Base-by-base conservation (phyloP, 2,888 invertebrate species). In the Melanotus villosus region DNA sequence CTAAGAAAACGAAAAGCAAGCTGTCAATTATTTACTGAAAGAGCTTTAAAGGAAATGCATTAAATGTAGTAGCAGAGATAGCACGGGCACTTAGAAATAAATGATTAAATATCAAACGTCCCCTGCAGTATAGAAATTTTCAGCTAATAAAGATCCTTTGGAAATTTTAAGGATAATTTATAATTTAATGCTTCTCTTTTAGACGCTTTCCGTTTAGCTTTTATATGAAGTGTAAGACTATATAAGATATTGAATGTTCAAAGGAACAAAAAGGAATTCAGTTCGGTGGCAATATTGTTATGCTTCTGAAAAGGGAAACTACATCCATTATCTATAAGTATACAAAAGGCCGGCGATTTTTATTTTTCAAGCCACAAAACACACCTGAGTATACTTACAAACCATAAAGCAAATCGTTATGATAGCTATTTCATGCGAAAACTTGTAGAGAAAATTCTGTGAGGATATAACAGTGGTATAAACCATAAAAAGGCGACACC, bases 341-440 rank as follows among this genome's bases (percentile, higher is more conserved):
- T 45, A 21, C 7, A 21, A 41, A 16, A 9, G 21, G 10, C 16
- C 9, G 12, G 45, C 21, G 21, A 45, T 45, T 45, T 45, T 21
- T 45, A 45, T 21, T 21, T 45, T 45, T 45, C 21, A 45, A 12
- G 21, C 45, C 45, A 45, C 45, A 45, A 21, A 19, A 21, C 45
- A 19, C 21, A 45, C 45, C 45, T 45, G 45, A 21, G 16, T n/a
- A 21, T 45, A 45, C 21, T 45, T 45, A 21, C 45, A 45, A 21
- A 21, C 45, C 45, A 45, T 45, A 45, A 45, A 45, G 45, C 45
- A 45, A 45, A 45, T 45, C 19, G 45, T 18, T 21, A 45, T 19
- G n/a, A 19, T 10, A 10, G 45, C 19, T 45, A 16, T 45, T 6
- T n/a, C 2, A 19, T 1, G 19, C 10, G 45, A 18, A 7, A 14